Evolutionary conservation across 2,797 vertebrate species (phyloP).

Genomic region (Mergus octosetaceus): DNA sequence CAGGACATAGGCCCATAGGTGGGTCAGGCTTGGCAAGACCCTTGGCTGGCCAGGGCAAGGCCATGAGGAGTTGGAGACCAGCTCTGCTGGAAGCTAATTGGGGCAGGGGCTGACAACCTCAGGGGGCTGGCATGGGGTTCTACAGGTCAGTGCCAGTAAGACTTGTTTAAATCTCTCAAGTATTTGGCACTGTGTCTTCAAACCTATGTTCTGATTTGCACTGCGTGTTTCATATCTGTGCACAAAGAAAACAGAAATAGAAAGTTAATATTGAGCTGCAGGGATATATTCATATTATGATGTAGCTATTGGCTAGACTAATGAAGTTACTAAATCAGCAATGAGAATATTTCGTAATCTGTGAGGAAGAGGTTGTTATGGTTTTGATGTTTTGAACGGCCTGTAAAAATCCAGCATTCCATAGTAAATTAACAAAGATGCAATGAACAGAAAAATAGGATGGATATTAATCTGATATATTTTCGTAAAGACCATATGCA

Average conservation of each 20-base stretch:
- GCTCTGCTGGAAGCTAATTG: not conserved
- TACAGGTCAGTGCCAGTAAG: not conserved
- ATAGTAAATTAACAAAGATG: not conserved
- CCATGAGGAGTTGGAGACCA: not conserved
- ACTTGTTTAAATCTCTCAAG: not conserved
- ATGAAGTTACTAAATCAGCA: not conserved
- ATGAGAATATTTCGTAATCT: not conserved
- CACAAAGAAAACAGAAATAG: not conserved
- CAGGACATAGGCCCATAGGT: fast-evolving
- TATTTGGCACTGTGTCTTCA: not conserved
- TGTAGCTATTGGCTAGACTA: not conserved
- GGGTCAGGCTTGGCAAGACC: fast-evolving
- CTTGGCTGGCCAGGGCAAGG: not conserved
- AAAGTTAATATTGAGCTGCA: not conserved
- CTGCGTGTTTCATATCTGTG: not conserved
- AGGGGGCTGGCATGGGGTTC: fast-evolving
- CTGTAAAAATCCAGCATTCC: not conserved
- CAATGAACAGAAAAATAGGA: not conserved
- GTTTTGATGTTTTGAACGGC: not conserved
- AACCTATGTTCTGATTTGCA: not conserved
- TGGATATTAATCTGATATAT: not conserved
- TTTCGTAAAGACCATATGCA: not conserved
- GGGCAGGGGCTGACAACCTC: not conserved
- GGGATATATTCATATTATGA: not conserved
- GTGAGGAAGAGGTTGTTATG: not conserved